Evolutionary conservation across 2,888 invertebrate genomes (phyloP), one percentile per base, ranked within the genome.

Genomic region (Xiphydria camelus): DNA sequence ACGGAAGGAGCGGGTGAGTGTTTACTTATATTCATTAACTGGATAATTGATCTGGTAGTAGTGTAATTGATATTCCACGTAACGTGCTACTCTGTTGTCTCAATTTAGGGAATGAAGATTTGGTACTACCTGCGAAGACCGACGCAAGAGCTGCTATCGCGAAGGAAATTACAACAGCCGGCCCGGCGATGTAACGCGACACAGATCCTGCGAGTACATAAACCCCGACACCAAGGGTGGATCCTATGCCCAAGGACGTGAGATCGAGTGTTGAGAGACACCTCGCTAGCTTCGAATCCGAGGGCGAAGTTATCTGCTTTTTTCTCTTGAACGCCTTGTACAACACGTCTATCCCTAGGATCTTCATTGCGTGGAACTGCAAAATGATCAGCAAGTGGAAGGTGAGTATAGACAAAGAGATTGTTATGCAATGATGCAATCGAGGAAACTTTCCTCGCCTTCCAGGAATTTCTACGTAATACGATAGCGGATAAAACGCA

Each of bases 81-180:
- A n/a, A 17, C 17, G 20, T n/a, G n/a, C 14, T 36, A 21, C 36
- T 14, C 7, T 3, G 9, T 14, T 45, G 18, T 19, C 29, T 29
- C 19, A 18, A n/a, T n/a, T n/a, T n/a, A n/a, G n/a, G n/a, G n/a
- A n/a, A n/a, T n/a, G n/a, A 34, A 10, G 29, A n/a, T 41, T 12
- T 25, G 19, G 34, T 17, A 31, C 74, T 66, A 91, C 93, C 93
- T 62, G 94, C 92, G 70, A 94, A 87, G 38, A 92, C 83, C 9
- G 93, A 92, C n/a, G 93, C 93, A 4, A 94, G 75, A 0, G 93
- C 94, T 0, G 94, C 94, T 40, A 94, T 81, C n/a, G 93, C 77
- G 66, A 94, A 94, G 1, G 91, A 91, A 14, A 95, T 71, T 19
- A 90, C 82, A 0, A 94, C 91, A 0, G 91, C 90, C 0, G 95